Conservation (phyloP, 2,113 vertebrate species). For the Limanda limanda region DNA sequence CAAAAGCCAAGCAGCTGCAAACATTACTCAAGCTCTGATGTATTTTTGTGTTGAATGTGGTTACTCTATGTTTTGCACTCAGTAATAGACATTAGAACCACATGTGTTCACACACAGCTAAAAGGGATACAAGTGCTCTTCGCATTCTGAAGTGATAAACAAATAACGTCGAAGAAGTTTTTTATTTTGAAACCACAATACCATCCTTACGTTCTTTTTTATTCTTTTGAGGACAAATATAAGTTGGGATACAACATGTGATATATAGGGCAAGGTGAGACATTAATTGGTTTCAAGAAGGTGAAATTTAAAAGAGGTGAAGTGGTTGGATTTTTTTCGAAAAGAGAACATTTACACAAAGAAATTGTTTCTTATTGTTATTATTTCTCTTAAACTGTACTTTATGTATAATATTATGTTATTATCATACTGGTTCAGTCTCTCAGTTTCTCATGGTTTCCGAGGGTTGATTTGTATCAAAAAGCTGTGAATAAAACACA, state of each 20-base stretch:
- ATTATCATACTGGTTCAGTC: no score
- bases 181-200: no score
- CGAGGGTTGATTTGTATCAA: no score
- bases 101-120: neutral
- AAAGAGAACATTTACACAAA: neutral
- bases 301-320: neutral
- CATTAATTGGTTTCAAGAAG: no score
- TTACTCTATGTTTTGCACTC: neutral
- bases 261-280: no score
- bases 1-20: constrained; percentile 21
- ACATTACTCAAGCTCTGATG: constrained; percentile 1
- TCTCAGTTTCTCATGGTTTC: no score
- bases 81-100: neutral
- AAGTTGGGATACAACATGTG: no score
- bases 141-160: neutral
- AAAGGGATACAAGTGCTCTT: neutral
- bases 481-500: no score
- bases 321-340: neutral
- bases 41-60: constrained; percentile 20
- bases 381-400: neutral
- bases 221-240: no score
- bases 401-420: no score
- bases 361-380: neutral
- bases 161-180: neutral
- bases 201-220: no score